Conservation (phyloP, 2,888 invertebrate genomes). For the Anodontia alba region DNA sequence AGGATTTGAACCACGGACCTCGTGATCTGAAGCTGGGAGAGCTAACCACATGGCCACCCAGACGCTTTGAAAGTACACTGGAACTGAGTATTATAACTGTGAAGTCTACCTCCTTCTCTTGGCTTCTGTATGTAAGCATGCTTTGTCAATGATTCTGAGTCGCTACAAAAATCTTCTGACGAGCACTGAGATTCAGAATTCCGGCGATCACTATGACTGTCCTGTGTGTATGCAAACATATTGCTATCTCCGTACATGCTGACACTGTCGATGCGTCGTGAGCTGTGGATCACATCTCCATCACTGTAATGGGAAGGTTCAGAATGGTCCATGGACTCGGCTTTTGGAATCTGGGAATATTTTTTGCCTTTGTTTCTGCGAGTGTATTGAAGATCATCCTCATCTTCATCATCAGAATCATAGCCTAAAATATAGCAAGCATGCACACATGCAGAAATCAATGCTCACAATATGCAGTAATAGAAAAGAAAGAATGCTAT, state of each 20-base stretch:
- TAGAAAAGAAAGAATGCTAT: slow-evolving; percentile 17
- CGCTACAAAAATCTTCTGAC: slow-evolving; percentile 79
- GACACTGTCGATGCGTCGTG: slow-evolving; percentile 55
- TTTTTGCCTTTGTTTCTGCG: slow-evolving; percentile 80
- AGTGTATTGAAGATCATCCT: slow-evolving; percentile 74
- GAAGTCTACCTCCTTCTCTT: slow-evolving; percentile 63
- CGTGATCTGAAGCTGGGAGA: no score
- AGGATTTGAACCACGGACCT: no score
- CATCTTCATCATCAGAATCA: slow-evolving; percentile 82
- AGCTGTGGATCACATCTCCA: slow-evolving; percentile 41
- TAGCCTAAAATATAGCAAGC: slow-evolving; percentile 81
- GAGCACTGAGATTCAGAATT: slow-evolving; percentile 71
- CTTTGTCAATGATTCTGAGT: slow-evolving; percentile 74
- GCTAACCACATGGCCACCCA: no score
- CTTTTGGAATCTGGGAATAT: slow-evolving; percentile 79
- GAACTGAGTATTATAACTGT: neutral
- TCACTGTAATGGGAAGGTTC: slow-evolving; percentile 37
- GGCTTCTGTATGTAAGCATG: slow-evolving; percentile 79
- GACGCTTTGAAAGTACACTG: no score
- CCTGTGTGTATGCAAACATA: slow-evolving; percentile 61
- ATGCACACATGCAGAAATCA: slow-evolving; percentile 63
- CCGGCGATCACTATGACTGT: slow-evolving; percentile 64
- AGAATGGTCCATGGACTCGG: slow-evolving; percentile 71
- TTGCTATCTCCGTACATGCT: slow-evolving; percentile 62
- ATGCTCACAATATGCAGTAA: slow-evolving; percentile 25